Conservation (phyloP, 2,113 vertebrate genomes). For the Nycticryphes semicollaris region DNA sequence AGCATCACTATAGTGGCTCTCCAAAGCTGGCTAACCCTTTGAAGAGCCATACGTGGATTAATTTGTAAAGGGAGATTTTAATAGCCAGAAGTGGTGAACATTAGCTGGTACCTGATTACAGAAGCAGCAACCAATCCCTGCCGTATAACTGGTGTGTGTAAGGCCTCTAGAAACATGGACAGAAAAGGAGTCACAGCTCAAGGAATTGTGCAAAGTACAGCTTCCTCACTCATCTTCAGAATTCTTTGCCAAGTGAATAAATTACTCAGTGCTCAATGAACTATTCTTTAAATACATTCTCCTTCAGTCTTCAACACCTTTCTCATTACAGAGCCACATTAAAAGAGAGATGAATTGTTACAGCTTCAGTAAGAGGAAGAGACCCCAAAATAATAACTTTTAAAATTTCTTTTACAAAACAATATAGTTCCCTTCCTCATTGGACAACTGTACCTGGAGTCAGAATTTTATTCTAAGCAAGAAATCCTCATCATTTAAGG, state of each 20-base stretch:
- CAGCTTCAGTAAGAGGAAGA: neutral
- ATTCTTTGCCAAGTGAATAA: neutral
- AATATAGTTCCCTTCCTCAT: neutral
- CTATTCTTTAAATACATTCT: neutral
- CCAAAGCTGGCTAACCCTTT: neutral
- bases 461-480: neutral
- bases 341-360: neutral
- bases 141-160: neutral
- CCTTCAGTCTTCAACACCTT: neutral
- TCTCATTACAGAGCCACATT: neutral
- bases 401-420: neutral
- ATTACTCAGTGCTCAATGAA: neutral
- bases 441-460: neutral
- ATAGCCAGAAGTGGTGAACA: neutral
- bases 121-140: neutral
- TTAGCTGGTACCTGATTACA: neutral
- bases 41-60: neutral
- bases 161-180: neutral
- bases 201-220: neutral
- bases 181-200: neutral
- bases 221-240: neutral
- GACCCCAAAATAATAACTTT: neutral
- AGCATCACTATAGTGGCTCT: neutral
- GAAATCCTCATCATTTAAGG: neutral
- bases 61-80: neutral